phyloP scores from a whole-genome alignment of 2,888 invertebrate species.

The Acanthococcus lagerstroemiae region DNA sequence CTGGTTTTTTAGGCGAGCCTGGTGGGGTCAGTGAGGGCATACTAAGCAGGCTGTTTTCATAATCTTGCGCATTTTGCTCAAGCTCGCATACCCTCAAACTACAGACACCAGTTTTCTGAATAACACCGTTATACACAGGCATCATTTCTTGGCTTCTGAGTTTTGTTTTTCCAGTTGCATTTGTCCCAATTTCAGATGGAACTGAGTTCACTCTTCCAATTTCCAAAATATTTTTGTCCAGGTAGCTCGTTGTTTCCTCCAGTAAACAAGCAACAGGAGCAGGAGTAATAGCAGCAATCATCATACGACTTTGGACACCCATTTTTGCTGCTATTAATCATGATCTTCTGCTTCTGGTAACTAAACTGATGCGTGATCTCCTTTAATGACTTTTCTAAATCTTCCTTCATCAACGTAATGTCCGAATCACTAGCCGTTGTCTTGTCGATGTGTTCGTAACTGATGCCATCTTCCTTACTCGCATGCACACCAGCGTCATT shows the following conservation, averaged over 20 bases:
- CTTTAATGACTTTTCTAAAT: slow-evolving; percentile 20
- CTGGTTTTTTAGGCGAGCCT: neutral
- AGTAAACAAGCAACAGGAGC: neutral
- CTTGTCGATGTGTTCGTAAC: neutral
- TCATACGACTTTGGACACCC: neutral
- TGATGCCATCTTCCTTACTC: neutral
- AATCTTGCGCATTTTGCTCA: neutral
- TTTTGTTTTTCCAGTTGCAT: neutral
- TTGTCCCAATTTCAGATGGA: too few species aligned
- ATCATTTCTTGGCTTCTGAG: too few species aligned
- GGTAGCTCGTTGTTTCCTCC: neutral
- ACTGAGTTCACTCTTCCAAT: too few species aligned
- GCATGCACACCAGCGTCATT: neutral
- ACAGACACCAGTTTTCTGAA: slow-evolving; percentile 18
- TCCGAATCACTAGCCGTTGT: neutral
- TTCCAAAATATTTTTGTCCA: neutral
- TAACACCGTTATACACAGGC: slow-evolving; percentile 12
- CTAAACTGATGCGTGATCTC: slow-evolving; percentile 13
- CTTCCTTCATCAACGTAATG: slow-evolving; percentile 19
- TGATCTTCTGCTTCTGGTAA: slow-evolving; percentile 1
- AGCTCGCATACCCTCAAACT: neutral
- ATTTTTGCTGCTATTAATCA: neutral
- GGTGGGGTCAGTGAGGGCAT: slow-evolving; percentile 22
- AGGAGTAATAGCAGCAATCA: neutral
- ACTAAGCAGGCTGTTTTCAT: slow-evolving; percentile 15